A percentile compares a stretch with the other conserved stretches of the same genome.
These are phyloP conservation scores for Apantesis nais DNA, from an alignment of 2,888 invertebrate genomes.

Conservation along the genomic window DNA sequence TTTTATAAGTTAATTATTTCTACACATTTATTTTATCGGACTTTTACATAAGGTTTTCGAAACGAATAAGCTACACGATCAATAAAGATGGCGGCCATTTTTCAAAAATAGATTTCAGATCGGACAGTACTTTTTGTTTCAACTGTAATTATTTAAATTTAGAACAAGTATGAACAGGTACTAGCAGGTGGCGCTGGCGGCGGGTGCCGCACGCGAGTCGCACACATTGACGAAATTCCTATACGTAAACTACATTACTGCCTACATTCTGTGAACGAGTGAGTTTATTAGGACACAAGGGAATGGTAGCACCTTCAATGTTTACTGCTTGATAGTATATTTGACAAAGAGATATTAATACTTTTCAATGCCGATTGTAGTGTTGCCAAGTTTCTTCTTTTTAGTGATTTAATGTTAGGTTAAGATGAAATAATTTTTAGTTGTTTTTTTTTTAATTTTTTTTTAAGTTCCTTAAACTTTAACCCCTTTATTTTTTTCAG, in stretches of 20 bases:
- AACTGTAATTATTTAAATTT: background rate
- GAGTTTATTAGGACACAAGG: background rate
- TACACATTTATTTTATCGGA: too few species aligned
- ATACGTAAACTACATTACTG: background rate
- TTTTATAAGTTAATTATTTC: too few species aligned
- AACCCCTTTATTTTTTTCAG: too few species aligned
- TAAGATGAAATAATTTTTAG: background rate
- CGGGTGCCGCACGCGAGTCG: background rate
- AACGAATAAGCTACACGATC: background rate
- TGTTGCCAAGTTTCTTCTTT: background rate
- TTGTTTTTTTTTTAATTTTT: background rate
- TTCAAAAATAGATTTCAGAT: background rate
- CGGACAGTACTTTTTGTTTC: background rate
- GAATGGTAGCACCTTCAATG: background rate
- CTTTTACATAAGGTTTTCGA: background rate
- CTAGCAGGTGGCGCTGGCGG: slow-evolving; percentile 3
- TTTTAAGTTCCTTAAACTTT: too few species aligned
- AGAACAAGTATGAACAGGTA: slow-evolving; percentile 7
- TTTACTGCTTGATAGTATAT: background rate
- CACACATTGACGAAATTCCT: slow-evolving; percentile 1
- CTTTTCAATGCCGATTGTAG: background rate
- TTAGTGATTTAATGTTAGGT: background rate
- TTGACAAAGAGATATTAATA: background rate
- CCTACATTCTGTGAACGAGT: slow-evolving; percentile 1
- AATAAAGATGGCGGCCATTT: background rate